These are phyloP conservation scores for Pammene fasciana DNA, from an alignment of 2,888 invertebrate species.

Conservation along the genomic window DNA sequence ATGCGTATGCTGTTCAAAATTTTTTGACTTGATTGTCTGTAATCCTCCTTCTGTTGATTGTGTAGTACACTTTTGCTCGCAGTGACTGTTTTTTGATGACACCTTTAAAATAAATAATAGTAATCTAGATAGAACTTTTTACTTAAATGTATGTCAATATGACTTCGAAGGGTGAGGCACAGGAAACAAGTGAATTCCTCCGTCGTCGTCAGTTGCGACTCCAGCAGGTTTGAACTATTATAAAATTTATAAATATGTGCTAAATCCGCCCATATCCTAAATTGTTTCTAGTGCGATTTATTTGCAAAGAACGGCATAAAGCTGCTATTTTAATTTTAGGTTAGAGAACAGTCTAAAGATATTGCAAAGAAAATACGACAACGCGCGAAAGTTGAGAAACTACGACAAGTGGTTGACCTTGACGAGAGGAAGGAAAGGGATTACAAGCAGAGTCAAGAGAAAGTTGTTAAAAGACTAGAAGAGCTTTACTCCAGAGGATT, in stretches of 20 bases:
- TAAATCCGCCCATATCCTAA: constrained; percentile 1
- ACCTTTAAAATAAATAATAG: not conserved
- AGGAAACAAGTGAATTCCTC: constrained; percentile 79
- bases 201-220: constrained; percentile 75
- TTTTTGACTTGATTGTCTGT: not conserved
- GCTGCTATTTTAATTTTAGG: constrained; percentile 61
- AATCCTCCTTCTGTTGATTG: not conserved
- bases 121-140: constrained; percentile 21
- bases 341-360: constrained; percentile 80
- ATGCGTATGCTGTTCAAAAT: not conserved
- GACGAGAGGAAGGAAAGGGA: constrained; percentile 68
- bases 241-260: not conserved
- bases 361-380: constrained; percentile 77
- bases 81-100: not conserved
- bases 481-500: constrained; percentile 65
- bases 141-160: constrained; percentile 58
- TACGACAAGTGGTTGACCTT: constrained; percentile 62
- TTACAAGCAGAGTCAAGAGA: constrained; percentile 69
- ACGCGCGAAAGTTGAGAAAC: constrained; percentile 72
- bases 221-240: constrained; percentile 70
- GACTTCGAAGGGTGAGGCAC: constrained; percentile 70
- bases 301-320: constrained; percentile 42
- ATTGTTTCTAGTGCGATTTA: constrained; percentile 14
- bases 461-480: constrained; percentile 70
- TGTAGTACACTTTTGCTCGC: not conserved